phyloP scores from a whole-genome alignment of 2,113 vertebrate species.

The Eira barbara region DNA sequence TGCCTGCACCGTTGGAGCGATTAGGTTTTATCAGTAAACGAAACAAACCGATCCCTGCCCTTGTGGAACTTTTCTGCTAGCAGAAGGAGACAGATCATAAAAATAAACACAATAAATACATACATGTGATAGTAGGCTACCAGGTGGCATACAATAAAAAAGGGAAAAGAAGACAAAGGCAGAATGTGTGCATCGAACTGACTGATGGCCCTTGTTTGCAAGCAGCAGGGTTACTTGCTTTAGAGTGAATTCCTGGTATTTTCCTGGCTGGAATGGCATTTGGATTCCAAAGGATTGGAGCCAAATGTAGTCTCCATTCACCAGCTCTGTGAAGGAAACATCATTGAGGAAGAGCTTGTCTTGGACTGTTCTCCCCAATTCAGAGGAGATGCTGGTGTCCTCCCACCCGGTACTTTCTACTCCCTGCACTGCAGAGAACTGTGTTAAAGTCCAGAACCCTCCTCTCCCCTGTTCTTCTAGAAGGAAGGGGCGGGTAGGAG shows the following conservation, averaged over 20 bases:
- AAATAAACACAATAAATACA: not conserved
- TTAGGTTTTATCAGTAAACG: not conserved
- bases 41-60: not conserved
- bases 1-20: not conserved
- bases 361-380: not conserved
- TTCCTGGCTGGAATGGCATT: not conserved
- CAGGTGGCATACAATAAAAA: not conserved
- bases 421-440: fast-evolving
- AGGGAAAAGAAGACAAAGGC: not conserved
- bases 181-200: not conserved
- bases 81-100: not conserved
- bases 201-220: not conserved
- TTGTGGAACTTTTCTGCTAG: not conserved
- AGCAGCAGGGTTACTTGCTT: not conserved
- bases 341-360: not conserved
- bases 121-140: not conserved
- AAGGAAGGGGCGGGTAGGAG: not conserved
- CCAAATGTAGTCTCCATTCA: not conserved
- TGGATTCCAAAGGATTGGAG: not conserved
- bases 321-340: not conserved
- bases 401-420: fast-evolving
- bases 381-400: not conserved
- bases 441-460: not conserved
- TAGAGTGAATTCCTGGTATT: not conserved
- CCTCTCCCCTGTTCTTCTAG: not conserved